Evolutionary conservation across 2,888 invertebrate genomes (phyloP), one percentile per base, ranked within the genome.

Genomic region (Pyrochroa serraticornis): DNA sequence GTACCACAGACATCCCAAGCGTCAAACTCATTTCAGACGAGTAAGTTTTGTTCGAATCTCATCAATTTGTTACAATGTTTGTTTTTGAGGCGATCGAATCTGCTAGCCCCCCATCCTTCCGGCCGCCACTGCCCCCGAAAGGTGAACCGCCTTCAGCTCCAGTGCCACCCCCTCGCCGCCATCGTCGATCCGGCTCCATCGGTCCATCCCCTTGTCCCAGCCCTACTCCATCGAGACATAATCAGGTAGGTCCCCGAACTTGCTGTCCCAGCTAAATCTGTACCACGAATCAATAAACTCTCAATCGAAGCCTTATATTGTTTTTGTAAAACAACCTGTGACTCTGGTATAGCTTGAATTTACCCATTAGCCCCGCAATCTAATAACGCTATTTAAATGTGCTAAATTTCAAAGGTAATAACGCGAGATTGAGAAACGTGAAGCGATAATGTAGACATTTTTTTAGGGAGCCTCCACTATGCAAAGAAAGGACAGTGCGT

Each of bases 1-100:
- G 92, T 95, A 93, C 80, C 95, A 95, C 78, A 85, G 93, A 63
- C 95, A 95, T 77, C 95, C 95, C 0, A 94, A 95, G 74, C 83
- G 95, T 61, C 88, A 91, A 68, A 83, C 85, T 63, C 95, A 95
- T 76, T 82, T 87, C 63, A 83, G 95, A 74, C 89, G 90, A 83
- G 92, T 90, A 79, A 55, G 36, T 10, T 9, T 22, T 22, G 22
- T 22, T 35, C 3, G 6, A 35, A n/a, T 6, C 6, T 6, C 3
- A 46, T 3, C 12, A 39, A 12, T 39, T 39, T 39, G 13, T 7
- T 39, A 5, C 22, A 22, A 22, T 39, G 12, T 12, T 39, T 10
- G 48, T 41, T n/a, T 67, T 60, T 12, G 44, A 74, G 74, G 65
- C 68, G n/a, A 52, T 73, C 33, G 69, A 68, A 33, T 49, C 66